phyloP scores from a whole-genome alignment of 2,797 vertebrate species.

The Phylloscopus collybita region DNA sequence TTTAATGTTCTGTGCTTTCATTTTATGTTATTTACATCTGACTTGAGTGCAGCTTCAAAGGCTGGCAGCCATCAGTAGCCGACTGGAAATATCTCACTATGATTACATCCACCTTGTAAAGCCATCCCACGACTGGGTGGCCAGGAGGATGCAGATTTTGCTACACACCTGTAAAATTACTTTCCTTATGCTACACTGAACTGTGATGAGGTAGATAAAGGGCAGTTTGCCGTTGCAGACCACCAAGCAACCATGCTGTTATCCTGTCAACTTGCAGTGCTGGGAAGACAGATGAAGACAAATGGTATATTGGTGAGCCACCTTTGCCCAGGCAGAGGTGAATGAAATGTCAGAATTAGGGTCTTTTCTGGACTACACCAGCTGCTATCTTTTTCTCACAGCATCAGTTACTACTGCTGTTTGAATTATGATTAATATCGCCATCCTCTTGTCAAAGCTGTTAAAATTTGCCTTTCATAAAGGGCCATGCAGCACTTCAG shows the following conservation, averaged over 20 bases:
- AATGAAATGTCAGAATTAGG: constrained; percentile 41
- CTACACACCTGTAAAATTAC: constrained; percentile 25
- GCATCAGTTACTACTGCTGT: background rate
- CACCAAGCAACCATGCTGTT: constrained; percentile 34
- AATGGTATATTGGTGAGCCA: background rate
- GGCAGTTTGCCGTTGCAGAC: constrained; percentile 30
- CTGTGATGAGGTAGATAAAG: constrained; percentile 57
- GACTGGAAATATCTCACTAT: background rate
- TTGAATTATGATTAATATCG: constrained; percentile 53
- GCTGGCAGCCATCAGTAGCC: background rate
- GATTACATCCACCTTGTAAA: background rate
- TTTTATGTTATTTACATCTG: constrained; percentile 65
- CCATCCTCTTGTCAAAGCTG: constrained; percentile 34
- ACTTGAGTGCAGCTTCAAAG: constrained; percentile 52
- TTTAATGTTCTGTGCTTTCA: constrained; percentile 66
- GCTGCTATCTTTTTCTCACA: constrained; percentile 2
- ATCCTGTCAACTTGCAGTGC: constrained; percentile 44
- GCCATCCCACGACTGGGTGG: background rate
- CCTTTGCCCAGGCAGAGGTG: constrained; percentile 41
- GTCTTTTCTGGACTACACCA: background rate
- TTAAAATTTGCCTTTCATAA: constrained; percentile 21
- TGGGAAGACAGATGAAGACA: constrained; percentile 74
- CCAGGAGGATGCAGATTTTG: background rate
- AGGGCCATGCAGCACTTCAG: background rate
- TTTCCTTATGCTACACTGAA: constrained; percentile 48